A percentile compares a stretch with the other conserved stretches of the same genome.
Evolutionary conservation across 2,113 vertebrate species (phyloP).

Genomic region (Boleophthalmus pectinirostris): DNA sequence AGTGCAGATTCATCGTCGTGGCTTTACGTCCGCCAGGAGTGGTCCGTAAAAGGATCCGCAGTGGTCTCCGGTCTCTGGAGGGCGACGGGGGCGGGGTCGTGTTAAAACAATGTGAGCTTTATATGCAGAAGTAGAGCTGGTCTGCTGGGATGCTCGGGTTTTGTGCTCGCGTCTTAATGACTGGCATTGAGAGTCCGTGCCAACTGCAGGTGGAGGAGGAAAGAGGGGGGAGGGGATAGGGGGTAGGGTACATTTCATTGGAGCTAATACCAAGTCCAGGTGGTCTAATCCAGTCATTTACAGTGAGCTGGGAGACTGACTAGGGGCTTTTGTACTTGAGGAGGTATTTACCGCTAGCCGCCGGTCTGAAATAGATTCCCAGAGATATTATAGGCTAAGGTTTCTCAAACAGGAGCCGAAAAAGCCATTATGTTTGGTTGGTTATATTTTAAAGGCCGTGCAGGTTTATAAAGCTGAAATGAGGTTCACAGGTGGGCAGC

Average conservation of each 20-base stretch:
- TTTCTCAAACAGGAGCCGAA: neutral
- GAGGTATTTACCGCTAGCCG: constrained; percentile 32
- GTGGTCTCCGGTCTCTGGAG: constrained; percentile 17
- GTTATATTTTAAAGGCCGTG: neutral
- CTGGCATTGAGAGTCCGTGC: constrained; percentile 65
- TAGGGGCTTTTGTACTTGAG: constrained; percentile 21
- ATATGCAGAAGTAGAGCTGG: constrained; percentile 68
- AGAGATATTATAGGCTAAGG: constrained; percentile 7
- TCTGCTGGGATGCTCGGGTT: constrained; percentile 52
- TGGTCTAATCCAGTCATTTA: constrained; percentile 52
- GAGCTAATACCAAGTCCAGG: constrained; percentile 52
- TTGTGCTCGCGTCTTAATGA: constrained; percentile 66
- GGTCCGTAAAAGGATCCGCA: constrained; percentile 43
- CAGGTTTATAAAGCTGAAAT: neutral
- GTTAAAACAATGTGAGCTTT: constrained; percentile 74
- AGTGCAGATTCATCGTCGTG: constrained; percentile 68
- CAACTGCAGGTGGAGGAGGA: constrained; percentile 66
- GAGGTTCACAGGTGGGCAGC: neutral
- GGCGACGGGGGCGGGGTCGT: constrained; percentile 38
- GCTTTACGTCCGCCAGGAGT: constrained; percentile 43
- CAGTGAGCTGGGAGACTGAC: constrained; percentile 25
- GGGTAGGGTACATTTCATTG: constrained; percentile 32
- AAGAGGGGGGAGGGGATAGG: constrained; percentile 12
- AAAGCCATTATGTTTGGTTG: neutral
- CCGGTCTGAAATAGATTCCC: constrained; percentile 31